phyloP scores from a whole-genome alignment of 1,140 invertebrate genomes.

The Druon quercuslanigerum region DNA sequence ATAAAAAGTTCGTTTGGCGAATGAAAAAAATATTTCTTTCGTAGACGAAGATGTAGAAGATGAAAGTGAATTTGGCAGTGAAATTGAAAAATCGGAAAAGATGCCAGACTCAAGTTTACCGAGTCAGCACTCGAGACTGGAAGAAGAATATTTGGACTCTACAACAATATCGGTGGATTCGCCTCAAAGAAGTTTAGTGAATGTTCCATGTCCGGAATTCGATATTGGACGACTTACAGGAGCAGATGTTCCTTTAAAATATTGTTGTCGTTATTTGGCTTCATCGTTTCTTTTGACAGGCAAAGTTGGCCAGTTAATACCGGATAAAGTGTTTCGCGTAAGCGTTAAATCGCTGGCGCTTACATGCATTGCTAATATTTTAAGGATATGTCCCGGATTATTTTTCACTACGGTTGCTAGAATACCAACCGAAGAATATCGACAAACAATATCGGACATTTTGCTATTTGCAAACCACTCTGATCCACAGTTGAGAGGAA shows the following conservation, averaged over 20 bases:
- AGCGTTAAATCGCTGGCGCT: constrained; percentile 90
- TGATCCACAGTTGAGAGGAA: constrained; percentile 90
- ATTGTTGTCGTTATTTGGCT: constrained; percentile 84
- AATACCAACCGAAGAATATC: constrained; percentile 59
- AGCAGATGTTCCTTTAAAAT: constrained; percentile 82
- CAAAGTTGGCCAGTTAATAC: constrained; percentile 77
- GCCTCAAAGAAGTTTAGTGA: constrained; percentile 48
- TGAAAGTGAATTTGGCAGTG: constrained; percentile 56
- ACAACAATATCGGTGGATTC: constrained; percentile 46
- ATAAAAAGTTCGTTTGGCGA: no score
- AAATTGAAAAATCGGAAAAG: constrained; percentile 55
- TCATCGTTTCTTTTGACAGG: constrained; percentile 87
- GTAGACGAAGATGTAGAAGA: constrained; percentile 55
- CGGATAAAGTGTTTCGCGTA: constrained; percentile 84
- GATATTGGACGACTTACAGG: constrained; percentile 83
- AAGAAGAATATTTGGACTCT: constrained; percentile 53
- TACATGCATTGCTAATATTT: constrained; percentile 82
- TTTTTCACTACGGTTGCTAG: constrained; percentile 74
- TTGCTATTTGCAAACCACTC: constrained; percentile 82
- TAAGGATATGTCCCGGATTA: constrained; percentile 83
- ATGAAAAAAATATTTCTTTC: constrained; percentile 36
- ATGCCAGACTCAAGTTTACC: constrained; percentile 40
- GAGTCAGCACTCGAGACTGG: constrained; percentile 42
- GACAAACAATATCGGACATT: constrained; percentile 82
- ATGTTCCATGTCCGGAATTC: constrained; percentile 69